These are phyloP conservation scores for Polietes domitor DNA, from an alignment of 2,888 invertebrate genomes.

Conservation along the genomic window DNA sequence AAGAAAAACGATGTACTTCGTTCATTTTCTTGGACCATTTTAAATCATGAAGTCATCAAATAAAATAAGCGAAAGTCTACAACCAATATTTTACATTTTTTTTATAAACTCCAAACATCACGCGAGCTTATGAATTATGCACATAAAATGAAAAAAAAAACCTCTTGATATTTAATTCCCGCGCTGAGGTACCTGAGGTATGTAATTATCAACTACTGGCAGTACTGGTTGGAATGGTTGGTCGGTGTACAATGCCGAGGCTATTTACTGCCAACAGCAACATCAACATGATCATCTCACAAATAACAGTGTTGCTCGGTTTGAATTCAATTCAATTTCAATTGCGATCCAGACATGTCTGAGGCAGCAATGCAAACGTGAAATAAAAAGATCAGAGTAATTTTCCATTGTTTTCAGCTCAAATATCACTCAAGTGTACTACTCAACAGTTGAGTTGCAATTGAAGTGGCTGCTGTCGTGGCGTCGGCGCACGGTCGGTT, in stretches of 20 bases:
- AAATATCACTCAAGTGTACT: not conserved
- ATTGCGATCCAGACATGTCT: slow-evolving; percentile 25
- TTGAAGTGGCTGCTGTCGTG: not conserved
- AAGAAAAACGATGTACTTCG: not conserved
- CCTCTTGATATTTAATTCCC: not conserved
- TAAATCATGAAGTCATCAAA: slow-evolving; percentile 23
- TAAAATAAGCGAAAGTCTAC: slow-evolving; percentile 44
- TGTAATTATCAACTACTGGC: slow-evolving; percentile 18
- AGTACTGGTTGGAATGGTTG: not conserved
- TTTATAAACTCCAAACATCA: slow-evolving; percentile 9
- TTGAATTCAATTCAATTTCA: no score
- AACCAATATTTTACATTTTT: not conserved
- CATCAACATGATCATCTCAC: slow-evolving; percentile 6
- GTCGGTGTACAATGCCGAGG: slow-evolving; percentile 38
- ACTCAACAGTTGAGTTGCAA: slow-evolving; percentile 37
- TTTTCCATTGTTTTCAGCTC: slow-evolving; percentile 4
- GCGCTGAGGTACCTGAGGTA: not conserved
- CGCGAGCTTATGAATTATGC: slow-evolving; percentile 2
- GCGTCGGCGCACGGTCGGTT: not conserved
- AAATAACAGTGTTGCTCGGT: slow-evolving; percentile 2
- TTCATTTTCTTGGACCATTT: slow-evolving; percentile 6
- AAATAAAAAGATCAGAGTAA: slow-evolving; percentile 2
- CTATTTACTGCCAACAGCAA: not conserved
- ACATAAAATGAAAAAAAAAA: slow-evolving; percentile 14
- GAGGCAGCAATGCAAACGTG: not conserved